Percentiles rank a stretch among this genome's conserved stretches.
Evolutionary conservation across 2,797 vertebrate genomes (phyloP).

Genomic region (Gadopsis marmoratus): DNA sequence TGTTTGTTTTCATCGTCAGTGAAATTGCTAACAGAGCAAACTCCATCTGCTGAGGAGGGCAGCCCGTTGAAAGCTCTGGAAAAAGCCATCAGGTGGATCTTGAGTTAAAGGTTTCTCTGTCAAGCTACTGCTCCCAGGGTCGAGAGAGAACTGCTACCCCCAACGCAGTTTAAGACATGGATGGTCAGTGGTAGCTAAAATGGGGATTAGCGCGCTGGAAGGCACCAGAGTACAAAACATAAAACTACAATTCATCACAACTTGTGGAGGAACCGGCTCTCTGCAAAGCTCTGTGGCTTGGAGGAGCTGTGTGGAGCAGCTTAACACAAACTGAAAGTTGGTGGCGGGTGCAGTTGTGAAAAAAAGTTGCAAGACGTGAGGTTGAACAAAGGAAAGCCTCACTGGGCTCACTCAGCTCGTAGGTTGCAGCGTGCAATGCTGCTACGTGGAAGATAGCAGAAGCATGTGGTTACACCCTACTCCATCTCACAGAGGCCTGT

Average conservation of each 20-base stretch:
- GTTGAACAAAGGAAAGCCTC: constrained; percentile 35
- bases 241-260: not conserved
- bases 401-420: constrained; percentile 14
- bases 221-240: not conserved
- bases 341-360: not conserved
- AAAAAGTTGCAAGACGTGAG: constrained; percentile 18
- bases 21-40: not conserved
- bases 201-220: not conserved
- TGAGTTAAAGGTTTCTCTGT: constrained; percentile 12
- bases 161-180: not conserved
- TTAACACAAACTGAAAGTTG: constrained; percentile 36
- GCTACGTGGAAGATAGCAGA: constrained; percentile 54
- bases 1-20: not conserved
- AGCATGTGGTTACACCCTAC: constrained; percentile 72
- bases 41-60: not conserved
- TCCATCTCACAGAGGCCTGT: constrained; percentile 70
- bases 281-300: constrained; percentile 3
- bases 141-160: not conserved
- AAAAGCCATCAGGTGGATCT: not conserved
- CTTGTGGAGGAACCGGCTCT: not conserved
- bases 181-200: not conserved
- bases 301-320: not conserved
- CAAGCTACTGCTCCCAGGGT: not conserved
- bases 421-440: constrained; percentile 35
- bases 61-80: not conserved